Evolutionary conservation across 1,140 invertebrate genomes (phyloP).

Genomic region (Drosophila kikkawai): DNA sequence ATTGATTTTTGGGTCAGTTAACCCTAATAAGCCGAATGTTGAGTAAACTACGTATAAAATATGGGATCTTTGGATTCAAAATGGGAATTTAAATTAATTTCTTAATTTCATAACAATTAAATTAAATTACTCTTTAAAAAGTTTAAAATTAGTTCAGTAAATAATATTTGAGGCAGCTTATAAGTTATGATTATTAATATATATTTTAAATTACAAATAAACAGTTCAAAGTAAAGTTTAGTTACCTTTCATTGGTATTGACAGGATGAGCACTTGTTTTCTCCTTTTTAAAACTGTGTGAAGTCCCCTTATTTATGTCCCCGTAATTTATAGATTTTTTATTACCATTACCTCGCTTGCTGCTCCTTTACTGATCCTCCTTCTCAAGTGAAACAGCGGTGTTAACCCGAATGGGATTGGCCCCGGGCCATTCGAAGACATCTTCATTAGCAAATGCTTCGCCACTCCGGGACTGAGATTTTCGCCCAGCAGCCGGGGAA

Average conservation of each 20-base stretch:
- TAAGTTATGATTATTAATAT: neutral
- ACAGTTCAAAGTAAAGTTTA: neutral
- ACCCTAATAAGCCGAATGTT: constrained; percentile 10
- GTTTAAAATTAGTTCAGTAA: neutral
- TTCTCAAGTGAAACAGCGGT: constrained; percentile 14
- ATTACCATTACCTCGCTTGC: constrained; percentile 36
- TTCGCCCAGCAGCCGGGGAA: neutral
- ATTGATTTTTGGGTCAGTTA: neutral
- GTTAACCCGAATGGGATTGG: constrained; percentile 39
- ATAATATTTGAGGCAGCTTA: neutral
- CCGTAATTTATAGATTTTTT: constrained; percentile 72
- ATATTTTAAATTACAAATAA: neutral
- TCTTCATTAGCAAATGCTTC: constrained; percentile 74
- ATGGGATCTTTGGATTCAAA: neutral
- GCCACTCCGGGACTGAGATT: constrained; percentile 8
- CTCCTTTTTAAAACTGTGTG: constrained; percentile 32
- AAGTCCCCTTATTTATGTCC: constrained; percentile 67
- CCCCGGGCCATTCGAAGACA: constrained; percentile 61
- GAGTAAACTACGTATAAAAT: constrained; percentile 5
- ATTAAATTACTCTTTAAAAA: neutral
- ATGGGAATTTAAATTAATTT: neutral
- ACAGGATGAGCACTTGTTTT: constrained; percentile 13
- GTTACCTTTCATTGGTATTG: neutral
- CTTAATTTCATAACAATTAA: neutral
- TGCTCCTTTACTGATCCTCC: constrained; percentile 42